A percentile compares a stretch with the other conserved stretches of the same genome.
phyloP scores from a whole-genome alignment of 1,140 invertebrate species.

The Bilobella aurantiaca region DNA sequence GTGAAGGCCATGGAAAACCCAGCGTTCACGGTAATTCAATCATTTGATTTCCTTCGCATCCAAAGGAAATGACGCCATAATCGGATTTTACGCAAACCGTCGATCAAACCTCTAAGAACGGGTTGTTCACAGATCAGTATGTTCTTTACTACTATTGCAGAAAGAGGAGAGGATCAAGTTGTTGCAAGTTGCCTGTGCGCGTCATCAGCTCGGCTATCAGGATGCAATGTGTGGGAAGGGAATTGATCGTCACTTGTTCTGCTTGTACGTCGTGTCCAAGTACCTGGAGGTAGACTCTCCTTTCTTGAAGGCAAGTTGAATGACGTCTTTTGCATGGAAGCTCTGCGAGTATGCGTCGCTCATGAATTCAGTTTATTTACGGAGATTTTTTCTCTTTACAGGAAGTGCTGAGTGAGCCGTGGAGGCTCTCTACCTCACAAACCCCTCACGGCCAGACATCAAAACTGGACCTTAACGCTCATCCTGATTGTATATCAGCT shows the following conservation, averaged over 20 bases:
- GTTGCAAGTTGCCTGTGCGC: slow-evolving; percentile 59
- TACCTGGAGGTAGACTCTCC: slow-evolving; percentile 94
- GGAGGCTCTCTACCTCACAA: slow-evolving; percentile 93
- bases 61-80: not conserved
- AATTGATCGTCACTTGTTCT: slow-evolving; percentile 94
- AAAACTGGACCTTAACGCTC: slow-evolving; percentile 71
- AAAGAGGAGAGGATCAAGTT: slow-evolving; percentile 57
- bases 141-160: no score
- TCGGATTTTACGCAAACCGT: not conserved
- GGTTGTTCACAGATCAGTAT: no score
- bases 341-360: no score
- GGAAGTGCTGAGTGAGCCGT: slow-evolving; percentile 92
- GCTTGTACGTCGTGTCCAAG: slow-evolving; percentile 93
- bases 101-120: no score
- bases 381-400: slow-evolving; percentile 44
- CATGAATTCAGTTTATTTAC: no score
- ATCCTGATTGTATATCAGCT: slow-evolving; percentile 86
- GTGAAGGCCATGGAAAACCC: slow-evolving; percentile 78
- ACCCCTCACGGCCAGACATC: slow-evolving; percentile 92
- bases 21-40: slow-evolving; percentile 46
- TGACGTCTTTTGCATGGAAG: no score
- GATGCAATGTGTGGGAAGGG: slow-evolving; percentile 94
- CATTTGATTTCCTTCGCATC: no score
- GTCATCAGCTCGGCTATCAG: slow-evolving; percentile 79
- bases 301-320: slow-evolving; percentile 61